A percentile compares a stretch with the other conserved stretches of the same genome.
Evolutionary conservation across 2,888 invertebrate genomes (phyloP).

Genomic region (Furcula furcula): DNA sequence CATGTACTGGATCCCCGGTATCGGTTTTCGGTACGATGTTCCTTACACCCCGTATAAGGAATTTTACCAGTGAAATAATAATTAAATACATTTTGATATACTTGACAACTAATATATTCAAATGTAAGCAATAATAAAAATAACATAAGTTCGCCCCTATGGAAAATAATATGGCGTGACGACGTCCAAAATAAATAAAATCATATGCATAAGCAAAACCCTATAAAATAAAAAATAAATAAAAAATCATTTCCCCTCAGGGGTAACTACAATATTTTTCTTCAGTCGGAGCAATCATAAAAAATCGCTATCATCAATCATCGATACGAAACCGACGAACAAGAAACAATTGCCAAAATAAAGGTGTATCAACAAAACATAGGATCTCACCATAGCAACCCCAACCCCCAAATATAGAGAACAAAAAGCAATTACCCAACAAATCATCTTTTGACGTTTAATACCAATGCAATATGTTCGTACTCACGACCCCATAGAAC

Average conservation of each 20-base stretch:
- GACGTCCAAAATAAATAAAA: not conserved
- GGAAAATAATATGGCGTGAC: not conserved
- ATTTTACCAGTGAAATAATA: too few relatives aligned
- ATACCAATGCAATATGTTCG: constrained; percentile 78
- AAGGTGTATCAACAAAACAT: constrained; percentile 69
- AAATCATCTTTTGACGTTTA: constrained; percentile 79
- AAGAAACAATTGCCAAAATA: constrained; percentile 57
- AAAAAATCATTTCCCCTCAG: not conserved
- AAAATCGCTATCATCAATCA: constrained; percentile 38
- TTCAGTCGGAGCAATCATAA: constrained; percentile 25
- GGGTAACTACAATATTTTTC: not conserved
- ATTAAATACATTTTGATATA: too few relatives aligned
- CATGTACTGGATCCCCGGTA: too few relatives aligned
- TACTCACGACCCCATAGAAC: constrained; percentile 52
- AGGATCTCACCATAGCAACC: constrained; percentile 60
- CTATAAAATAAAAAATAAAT: not conserved
- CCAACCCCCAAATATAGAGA: constrained; percentile 54
- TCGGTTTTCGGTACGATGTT: too few relatives aligned
- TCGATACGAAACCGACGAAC: constrained; percentile 31
- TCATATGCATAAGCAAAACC: not conserved
- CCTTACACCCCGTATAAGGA: too few relatives aligned
- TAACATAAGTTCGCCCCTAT: not conserved
- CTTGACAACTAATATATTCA: too few relatives aligned
- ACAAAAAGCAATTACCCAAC: constrained; percentile 78
- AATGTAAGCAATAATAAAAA: too few relatives aligned